A percentile compares a stretch with the other conserved stretches of the same genome.
Conservation (phyloP, 2,888 invertebrate species). For the Matsumyia berberina region DNA sequence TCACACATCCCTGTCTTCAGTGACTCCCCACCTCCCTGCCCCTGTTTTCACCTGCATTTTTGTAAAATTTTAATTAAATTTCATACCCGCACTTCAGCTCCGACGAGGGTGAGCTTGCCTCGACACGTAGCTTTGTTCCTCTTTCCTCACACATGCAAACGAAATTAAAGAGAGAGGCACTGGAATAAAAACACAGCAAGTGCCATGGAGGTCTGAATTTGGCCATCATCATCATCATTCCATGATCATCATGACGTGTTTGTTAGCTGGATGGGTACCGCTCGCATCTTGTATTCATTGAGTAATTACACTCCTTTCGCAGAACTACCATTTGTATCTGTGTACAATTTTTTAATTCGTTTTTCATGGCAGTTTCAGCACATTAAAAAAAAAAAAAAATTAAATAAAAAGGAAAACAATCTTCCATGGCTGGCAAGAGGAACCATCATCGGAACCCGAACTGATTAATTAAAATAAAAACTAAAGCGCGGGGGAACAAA, state of each 20-base stretch:
- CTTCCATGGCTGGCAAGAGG: constrained; percentile 7
- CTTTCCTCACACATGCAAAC: constrained; percentile 31
- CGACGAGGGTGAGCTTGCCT: no score
- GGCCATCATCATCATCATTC: constrained; percentile 28
- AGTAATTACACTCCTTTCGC: constrained; percentile 49
- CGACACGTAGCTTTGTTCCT: constrained; percentile 15
- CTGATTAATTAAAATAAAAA: constrained; percentile 57
- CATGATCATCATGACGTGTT: constrained; percentile 51
- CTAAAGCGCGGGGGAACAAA: constrained; percentile 1
- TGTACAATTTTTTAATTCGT: background rate
- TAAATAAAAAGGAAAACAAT: background rate
- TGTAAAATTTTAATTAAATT: constrained; percentile 50
- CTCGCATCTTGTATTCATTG: constrained; percentile 45
- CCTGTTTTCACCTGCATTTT: constrained; percentile 11
- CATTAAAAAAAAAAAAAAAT: no score
- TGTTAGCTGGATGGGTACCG: constrained; percentile 17
- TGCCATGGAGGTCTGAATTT: constrained; percentile 29
- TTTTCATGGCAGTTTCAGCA: background rate
- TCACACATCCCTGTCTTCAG: constrained; percentile 30
- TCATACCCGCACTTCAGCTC: background rate
- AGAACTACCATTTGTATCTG: constrained; percentile 27
- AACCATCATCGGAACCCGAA: constrained; percentile 41
- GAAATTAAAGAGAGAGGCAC: constrained; percentile 6
- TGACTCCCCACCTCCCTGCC: background rate
- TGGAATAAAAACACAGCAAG: background rate